Evolutionary conservation across 2,797 vertebrate species (phyloP), one percentile per base, ranked within the genome.

Genomic region (Tapirus indicus): DNA sequence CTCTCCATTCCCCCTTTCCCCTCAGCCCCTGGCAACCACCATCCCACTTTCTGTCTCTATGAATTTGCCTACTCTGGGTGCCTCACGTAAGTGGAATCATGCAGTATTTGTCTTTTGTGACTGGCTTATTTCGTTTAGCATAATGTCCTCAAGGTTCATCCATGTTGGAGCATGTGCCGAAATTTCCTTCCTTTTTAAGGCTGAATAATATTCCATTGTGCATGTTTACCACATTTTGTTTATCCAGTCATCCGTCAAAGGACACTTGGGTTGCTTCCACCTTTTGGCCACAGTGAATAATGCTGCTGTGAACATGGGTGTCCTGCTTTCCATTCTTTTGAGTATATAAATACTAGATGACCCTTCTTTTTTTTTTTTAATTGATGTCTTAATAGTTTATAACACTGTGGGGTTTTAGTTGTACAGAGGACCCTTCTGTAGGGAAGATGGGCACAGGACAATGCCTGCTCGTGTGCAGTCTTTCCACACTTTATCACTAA

Each of bases 391-490:
- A 38, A 38, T 38, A 38, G 38, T 38, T 38, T 38, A 38, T 38
- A 38, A 38, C 38, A 38, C 38, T 38, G 38, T 38, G 38, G 38
- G 38, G 38, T 38, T 38, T 38, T 38, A 38, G 38, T 38, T 38
- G 38, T 38, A 38, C 32, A 27, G 14, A 35, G 35, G n/a, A 32
- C 47, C 44, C n/a, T 52, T 92, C 62, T 23, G 20, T 60, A 21
- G 62, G 60, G 80, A 47, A 84, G 58, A 58, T 1, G 0, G 87
- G 49, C 38, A 6, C 66, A 62, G 5, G 41, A 7, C 41, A 47
- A 85, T n/a, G 35, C 14, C 77, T 11, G 38, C 62, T 60, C 1
- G 0, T 20, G 11, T 20, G 32, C 9, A 18, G 0, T 1, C 10
- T 35, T 18, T 35, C 64, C 71, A n/a, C 20, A 44, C 3, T 64